Evolutionary conservation across 2,113 vertebrate species (phyloP).

Genomic region (Mystacornis crossleyi): DNA sequence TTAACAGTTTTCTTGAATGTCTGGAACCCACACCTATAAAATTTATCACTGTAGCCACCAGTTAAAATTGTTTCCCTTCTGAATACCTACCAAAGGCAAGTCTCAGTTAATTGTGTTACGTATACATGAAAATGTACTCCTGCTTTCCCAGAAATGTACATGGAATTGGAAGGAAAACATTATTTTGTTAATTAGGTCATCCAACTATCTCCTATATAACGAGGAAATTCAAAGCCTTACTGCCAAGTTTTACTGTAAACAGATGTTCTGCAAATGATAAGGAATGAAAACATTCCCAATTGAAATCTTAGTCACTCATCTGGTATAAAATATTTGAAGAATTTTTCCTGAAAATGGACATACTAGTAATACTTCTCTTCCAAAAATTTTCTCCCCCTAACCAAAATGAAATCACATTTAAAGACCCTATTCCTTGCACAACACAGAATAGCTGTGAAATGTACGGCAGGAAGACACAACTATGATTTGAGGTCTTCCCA

Average conservation of each 20-base stretch:
- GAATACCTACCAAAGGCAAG: neutral
- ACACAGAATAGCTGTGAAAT: neutral
- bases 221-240: neutral
- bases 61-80: neutral
- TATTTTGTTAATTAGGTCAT: neutral
- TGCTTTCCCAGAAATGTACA: neutral
- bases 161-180: neutral
- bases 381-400: neutral
- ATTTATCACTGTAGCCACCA: neutral
- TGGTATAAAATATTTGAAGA: neutral
- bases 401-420: neutral
- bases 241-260: neutral
- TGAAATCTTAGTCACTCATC: neutral
- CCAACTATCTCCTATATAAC: neutral
- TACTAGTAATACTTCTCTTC: neutral
- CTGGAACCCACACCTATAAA: neutral
- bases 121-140: neutral
- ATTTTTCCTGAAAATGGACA: neutral
- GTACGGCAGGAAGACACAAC: neutral
- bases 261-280: slow-evolving; percentile 3
- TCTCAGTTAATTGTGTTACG: neutral
- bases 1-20: neutral
- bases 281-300: neutral
- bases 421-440: neutral
- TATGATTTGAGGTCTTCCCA: neutral